These are phyloP conservation scores for Anguilla marmorata DNA, from an alignment of 2,797 vertebrate species.

Conservation along the genomic window DNA sequence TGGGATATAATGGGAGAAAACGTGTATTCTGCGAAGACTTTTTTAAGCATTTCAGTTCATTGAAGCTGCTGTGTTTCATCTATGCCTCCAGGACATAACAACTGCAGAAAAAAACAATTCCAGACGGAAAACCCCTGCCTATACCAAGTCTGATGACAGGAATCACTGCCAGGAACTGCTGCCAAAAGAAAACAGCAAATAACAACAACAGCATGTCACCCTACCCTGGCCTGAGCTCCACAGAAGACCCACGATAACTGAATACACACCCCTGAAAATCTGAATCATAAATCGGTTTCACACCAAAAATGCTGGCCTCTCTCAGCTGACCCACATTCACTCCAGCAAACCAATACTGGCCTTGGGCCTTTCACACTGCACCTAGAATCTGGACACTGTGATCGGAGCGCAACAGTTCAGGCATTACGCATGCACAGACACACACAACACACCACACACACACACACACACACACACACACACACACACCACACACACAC, in stretches of 20 bases:
- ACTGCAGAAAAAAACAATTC: conserved; percentile 14
- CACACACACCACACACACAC: not conserved
- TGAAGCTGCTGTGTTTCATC: not conserved
- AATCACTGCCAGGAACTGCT: conserved; percentile 10
- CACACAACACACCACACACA: no score
- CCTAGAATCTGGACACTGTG: not conserved
- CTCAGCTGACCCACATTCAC: not conserved
- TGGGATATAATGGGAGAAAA: not conserved
- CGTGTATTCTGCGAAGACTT: not conserved
- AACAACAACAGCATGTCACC: not conserved
- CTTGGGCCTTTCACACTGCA: not conserved
- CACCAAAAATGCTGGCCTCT: not conserved
- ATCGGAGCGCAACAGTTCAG: not conserved
- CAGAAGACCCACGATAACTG: not conserved
- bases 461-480: not conserved
- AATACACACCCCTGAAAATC: not conserved
- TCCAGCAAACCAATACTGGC: no score
- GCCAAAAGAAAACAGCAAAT: not conserved
- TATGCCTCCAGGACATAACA: conserved; percentile 17
- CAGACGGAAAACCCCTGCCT: conserved; percentile 16
- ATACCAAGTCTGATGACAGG: not conserved
- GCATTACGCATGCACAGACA: no score
- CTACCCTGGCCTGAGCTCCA: not conserved
- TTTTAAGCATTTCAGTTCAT: not conserved
- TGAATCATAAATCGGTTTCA: not conserved